Conservation (phyloP, 2,888 invertebrate species). For the Xylota segnis region DNA sequence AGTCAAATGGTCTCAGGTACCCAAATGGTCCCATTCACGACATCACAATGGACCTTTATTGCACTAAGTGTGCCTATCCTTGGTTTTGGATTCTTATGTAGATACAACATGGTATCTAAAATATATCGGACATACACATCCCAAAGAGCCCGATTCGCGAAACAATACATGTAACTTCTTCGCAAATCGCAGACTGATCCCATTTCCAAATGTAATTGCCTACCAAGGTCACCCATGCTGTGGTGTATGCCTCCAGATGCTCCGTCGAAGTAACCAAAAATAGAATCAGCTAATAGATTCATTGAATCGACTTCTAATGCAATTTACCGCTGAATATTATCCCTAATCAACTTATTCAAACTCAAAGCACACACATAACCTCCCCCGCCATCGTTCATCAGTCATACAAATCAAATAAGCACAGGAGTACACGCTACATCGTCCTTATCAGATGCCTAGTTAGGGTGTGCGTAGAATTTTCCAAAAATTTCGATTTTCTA, state of each 20-base stretch:
- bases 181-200: too few species aligned
- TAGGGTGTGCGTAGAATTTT: constrained; percentile 19
- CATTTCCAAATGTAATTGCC: background rate
- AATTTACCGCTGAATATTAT: constrained; percentile 34
- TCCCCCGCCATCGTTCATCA: background rate
- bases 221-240: background rate
- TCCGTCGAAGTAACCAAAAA: background rate
- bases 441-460: constrained; percentile 18
- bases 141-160: too few species aligned
- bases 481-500: constrained; percentile 58
- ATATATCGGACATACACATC: too few species aligned
- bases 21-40: too few species aligned
- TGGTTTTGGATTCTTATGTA: too few species aligned
- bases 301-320: constrained; percentile 32
- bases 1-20: too few species aligned
- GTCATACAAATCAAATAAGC: constrained; percentile 19
- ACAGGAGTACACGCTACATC: background rate
- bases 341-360: constrained; percentile 31
- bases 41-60: too few species aligned
- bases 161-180: too few species aligned
- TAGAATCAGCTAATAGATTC: constrained; percentile 14
- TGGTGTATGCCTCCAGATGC: background rate
- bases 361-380: constrained; percentile 18
- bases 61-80: too few species aligned
- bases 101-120: too few species aligned